Conservation (phyloP, 1,140 invertebrate genomes). For the Caerostris darwini region DNA sequence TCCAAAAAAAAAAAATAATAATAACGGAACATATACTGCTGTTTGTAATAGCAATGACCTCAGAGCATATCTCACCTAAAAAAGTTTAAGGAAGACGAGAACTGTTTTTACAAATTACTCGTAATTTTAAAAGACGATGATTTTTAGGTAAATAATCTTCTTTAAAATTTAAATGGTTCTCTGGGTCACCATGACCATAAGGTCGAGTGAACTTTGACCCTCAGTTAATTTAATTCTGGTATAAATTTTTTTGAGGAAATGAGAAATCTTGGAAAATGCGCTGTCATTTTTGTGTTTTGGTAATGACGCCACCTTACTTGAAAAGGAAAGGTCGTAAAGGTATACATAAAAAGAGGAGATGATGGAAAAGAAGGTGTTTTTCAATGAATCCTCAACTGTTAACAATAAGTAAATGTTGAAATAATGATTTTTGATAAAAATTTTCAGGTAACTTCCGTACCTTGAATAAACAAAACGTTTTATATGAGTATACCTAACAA, state of each 20-base stretch:
- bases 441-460: background rate
- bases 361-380: background rate
- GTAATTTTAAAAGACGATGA: slow-evolving; percentile 27
- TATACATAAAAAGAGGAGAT: background rate
- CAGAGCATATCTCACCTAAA: slow-evolving; percentile 11
- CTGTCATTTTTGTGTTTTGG: background rate
- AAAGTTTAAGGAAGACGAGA: background rate
- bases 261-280: background rate
- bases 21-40: slow-evolving; percentile 21
- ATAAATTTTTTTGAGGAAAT: background rate
- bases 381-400: background rate
- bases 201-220: slow-evolving; percentile 12
- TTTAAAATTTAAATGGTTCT: slow-evolving; percentile 9
- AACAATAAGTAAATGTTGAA: background rate
- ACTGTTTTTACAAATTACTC: slow-evolving; percentile 39
- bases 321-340: slow-evolving; percentile 31
- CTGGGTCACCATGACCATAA: background rate
- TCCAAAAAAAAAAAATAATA: background rate
- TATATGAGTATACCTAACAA: background rate
- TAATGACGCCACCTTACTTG: background rate
- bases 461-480: background rate
- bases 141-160: slow-evolving; percentile 6
- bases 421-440: background rate
- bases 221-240: slow-evolving; percentile 26
- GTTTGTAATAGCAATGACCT: slow-evolving; percentile 35